Evolutionary conservation across 2,888 invertebrate species (phyloP), one percentile per base, ranked within the genome.

Genomic region (Drosophila rellima): DNA sequence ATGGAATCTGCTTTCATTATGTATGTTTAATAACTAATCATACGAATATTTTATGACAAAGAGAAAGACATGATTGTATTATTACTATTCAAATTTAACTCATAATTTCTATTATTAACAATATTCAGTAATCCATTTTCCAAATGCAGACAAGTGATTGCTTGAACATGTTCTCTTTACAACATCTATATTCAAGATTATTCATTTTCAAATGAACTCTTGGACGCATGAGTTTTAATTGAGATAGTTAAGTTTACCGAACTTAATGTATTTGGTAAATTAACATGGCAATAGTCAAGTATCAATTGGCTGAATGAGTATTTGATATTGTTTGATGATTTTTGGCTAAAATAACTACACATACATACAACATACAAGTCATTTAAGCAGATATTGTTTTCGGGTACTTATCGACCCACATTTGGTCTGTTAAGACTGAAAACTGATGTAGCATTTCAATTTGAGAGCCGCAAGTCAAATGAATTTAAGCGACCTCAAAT

Each of bases 381-480:
- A 37, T 17, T 44, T 44, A 5, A 15, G 29, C 8, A 3, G 11
- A 18, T 10, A 31, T 15, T 59, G 29, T 18, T 39, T 42, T 23
- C n/a, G 1, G 17, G 8, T 26, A 48, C 47, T 40, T 29, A 52
- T 69, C 11, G 8, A 20, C n/a, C n/a, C 17, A 17, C n/a, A 55
- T 48, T 63, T 45, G 26, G 40, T 48, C 45, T 37, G 37, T 54
- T 17, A n/a, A 39, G 44, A 17, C 29, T 31, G 17, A 18, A 35
- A 50, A 68, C 48, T 69, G 39, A 57, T 47, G 51, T 61, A 45
- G 33, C 72, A 73, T 66, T 76, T 76, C 37, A 79, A 67, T 59
- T 68, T 66, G 56, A 45, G 63, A 78, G 71, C 76, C 76, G 63
- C 60, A 65, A 62, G 68, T 52, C 64, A 75, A 84, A 79, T 79